A percentile compares a stretch with the other conserved stretches of the same genome.
phyloP scores from a whole-genome alignment of 2,888 invertebrate species.

The Zaprionus lineosus region DNA sequence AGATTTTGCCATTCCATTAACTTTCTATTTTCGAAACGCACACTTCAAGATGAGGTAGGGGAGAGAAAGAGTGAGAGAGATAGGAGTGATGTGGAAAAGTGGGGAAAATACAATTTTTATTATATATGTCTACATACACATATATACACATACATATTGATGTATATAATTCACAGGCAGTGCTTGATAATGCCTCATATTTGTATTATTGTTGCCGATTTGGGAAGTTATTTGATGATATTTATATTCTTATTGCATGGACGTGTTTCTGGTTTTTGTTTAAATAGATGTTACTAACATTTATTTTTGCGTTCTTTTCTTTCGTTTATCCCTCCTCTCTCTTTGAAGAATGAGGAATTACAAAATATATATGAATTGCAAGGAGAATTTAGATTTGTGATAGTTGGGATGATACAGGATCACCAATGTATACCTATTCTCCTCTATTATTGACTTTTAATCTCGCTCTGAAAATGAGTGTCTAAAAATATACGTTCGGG shows the following conservation, averaged over 20 bases:
- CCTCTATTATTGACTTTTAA: constrained; percentile 8
- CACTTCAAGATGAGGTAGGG: no score
- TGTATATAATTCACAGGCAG: constrained; percentile 31
- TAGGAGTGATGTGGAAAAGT: not conserved
- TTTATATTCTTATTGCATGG: constrained; percentile 26
- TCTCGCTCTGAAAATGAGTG: constrained; percentile 38
- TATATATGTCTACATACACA: constrained; percentile 8
- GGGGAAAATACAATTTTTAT: constrained; percentile 1
- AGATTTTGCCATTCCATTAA: constrained; percentile 12
- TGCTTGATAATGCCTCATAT: constrained; percentile 29
- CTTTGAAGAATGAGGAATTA: not conserved
- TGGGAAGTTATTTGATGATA: not conserved
- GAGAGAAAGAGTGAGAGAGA: not conserved
- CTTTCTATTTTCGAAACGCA: no score
- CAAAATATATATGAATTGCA: not conserved
- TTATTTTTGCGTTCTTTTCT: no score
- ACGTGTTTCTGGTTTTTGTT: constrained; percentile 27
- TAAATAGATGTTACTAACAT: no score
- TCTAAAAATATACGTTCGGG: constrained; percentile 65
- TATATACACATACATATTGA: not conserved
- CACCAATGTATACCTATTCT: no score
- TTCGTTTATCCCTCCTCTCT: not conserved
- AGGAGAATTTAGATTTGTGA: no score
- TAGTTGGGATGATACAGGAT: no score
- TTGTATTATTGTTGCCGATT: constrained; percentile 5